These are phyloP conservation scores for Caenorhabditis inopinata DNA, from an alignment of 1,140 invertebrate species.

Conservation along the genomic window DNA sequence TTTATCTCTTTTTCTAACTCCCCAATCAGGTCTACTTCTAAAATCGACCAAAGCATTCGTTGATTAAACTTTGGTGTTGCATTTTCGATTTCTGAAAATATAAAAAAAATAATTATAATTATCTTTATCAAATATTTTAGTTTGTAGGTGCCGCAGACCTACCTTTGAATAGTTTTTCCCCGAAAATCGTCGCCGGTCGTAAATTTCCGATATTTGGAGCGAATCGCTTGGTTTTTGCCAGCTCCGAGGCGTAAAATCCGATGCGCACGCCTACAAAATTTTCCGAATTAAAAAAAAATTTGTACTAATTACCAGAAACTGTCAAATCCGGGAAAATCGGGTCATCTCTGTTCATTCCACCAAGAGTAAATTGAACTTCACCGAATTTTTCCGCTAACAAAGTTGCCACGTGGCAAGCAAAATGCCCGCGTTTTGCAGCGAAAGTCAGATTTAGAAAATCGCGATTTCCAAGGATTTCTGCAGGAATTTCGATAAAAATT, in stretches of 20 bases:
- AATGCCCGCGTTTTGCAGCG: neutral
- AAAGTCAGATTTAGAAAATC: neutral
- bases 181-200: neutral
- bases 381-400: neutral
- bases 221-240: conserved; percentile 5
- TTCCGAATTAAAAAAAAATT: too few relatives aligned
- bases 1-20: neutral
- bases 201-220: conserved; percentile 15
- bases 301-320: neutral
- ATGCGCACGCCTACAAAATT: neutral
- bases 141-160: too few relatives aligned
- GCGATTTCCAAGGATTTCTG: neutral
- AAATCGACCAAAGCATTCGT: neutral
- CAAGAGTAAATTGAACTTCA: neutral
- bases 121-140: neutral
- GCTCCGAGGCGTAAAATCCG: neutral
- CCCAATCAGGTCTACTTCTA: neutral
- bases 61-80: neutral
- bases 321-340: neutral
- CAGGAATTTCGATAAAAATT: neutral
- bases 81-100: neutral
- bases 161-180: neutral
- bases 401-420: neutral
- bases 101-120: too few relatives aligned
- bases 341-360: neutral